Evolutionary conservation across 2,888 invertebrate species (phyloP), one percentile per base, ranked within the genome.

Genomic region (Troides helena): DNA sequence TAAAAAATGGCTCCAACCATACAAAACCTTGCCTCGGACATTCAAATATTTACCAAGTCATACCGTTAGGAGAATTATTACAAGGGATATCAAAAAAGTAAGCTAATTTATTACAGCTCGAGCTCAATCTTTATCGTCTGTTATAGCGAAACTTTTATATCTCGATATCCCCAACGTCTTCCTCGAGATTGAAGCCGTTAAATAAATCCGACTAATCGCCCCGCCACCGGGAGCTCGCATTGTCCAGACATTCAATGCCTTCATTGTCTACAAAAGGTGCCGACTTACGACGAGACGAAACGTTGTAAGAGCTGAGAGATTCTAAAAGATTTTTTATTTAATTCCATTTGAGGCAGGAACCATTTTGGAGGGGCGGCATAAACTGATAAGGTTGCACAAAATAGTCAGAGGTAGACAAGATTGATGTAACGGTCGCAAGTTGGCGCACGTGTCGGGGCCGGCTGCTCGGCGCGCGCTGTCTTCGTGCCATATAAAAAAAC

Each of bases 341-440:
- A 81, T 72, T 64, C n/a, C 36, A 3, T 68, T 59, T 53, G 60
- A 7, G 8, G 58, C 78, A 82, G 75, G 76, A 75, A 73, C 62
- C 73, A 71, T 74, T 78, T 83, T 75, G 70, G 73, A 73, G 72
- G 70, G 53, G 6, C 61, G 53, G 68, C 43, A 25, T 53, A 57
- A 65, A 71, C 74, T 76, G 80, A 81, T 84, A 85, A 84, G 81
- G 78, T 85, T 84, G 84, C 82, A 83, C 83, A 86, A 87, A 81
- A 83, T 81, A 80, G 80, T 82, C 80, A 80, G 85, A 85, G 83
- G 85, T 83, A 86, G 88, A 86, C 82, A 88, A 89, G 90, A 92
- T 89, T 87, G 86, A 91, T 91, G 90, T 91, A 88, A 88, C 90
- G 91, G 88, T 82, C 83, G 81, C 76, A 85, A 87, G 83, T 86